Evolutionary conservation across 2,888 invertebrate species (phyloP).

Genomic region (Gnatocerus cornutus): DNA sequence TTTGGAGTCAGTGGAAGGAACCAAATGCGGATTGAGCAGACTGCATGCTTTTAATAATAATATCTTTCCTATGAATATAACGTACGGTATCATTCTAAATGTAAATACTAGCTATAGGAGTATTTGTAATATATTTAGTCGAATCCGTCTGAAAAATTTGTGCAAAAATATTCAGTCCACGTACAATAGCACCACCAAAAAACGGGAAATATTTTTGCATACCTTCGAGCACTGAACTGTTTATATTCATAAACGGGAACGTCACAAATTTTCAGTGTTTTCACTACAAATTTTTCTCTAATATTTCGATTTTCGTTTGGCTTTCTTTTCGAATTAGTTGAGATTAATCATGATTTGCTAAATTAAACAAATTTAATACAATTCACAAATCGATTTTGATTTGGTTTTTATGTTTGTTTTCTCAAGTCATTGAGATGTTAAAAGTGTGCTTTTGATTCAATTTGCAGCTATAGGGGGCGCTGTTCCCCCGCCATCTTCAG

Average conservation of each 20-base stretch:
- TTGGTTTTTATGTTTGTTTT: constrained; percentile 19
- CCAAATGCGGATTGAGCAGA: constrained; percentile 33
- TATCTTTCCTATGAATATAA: constrained; percentile 49
- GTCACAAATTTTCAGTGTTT: constrained; percentile 45
- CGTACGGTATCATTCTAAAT: constrained; percentile 44
- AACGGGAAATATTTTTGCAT: constrained; percentile 42
- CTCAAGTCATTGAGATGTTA: background rate
- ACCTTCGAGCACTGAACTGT: constrained; percentile 24
- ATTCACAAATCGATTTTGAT: constrained; percentile 22
- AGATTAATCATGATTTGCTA: constrained; percentile 33
- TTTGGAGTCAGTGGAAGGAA: background rate
- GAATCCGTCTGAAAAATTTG: constrained; percentile 30
- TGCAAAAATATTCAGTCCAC: constrained; percentile 41
- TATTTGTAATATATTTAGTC: constrained; percentile 41
- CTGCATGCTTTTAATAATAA: constrained; percentile 44
- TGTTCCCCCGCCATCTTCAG: constrained; percentile 74
- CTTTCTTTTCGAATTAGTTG: constrained; percentile 27
- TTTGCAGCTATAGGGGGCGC: constrained; percentile 71
- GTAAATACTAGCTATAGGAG: constrained; percentile 49
- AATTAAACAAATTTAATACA: constrained; percentile 22
- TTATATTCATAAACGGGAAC: constrained; percentile 34
- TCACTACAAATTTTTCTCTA: constrained; percentile 18
- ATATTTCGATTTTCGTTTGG: constrained; percentile 17
- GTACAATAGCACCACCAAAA: background rate
- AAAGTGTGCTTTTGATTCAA: constrained; percentile 45